Evolutionary conservation across 2,888 invertebrate genomes (phyloP).

Genomic region (Acleris literana): DNA sequence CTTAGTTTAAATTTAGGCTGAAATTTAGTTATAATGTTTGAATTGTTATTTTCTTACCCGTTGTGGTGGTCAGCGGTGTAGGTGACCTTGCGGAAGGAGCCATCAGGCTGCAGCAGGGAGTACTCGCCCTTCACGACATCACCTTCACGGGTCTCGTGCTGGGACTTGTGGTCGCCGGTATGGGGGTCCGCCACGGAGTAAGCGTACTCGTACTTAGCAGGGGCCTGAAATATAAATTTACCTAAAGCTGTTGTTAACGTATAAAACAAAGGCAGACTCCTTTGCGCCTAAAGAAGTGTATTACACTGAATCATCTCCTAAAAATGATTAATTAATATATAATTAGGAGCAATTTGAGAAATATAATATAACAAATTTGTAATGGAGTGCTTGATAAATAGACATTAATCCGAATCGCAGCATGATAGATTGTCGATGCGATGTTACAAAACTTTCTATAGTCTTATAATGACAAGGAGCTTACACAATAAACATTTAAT

Average conservation of each 20-base stretch:
- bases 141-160: slow-evolving; percentile 75
- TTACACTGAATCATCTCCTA: not conserved
- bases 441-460: slow-evolving; percentile 66
- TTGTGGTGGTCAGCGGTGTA: slow-evolving; percentile 82
- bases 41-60: slow-evolving; percentile 62
- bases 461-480: slow-evolving; percentile 64
- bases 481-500: slow-evolving; percentile 77
- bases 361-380: slow-evolving; percentile 42
- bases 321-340: slow-evolving; percentile 16
- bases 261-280: no score
- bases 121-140: slow-evolving; percentile 80
- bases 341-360: slow-evolving; percentile 19
- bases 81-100: slow-evolving; percentile 80
- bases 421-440: slow-evolving; percentile 64
- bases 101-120: slow-evolving; percentile 81
- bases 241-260: no score
- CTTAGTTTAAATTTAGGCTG: not conserved
- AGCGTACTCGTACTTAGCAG: slow-evolving; percentile 83
- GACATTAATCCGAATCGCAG: slow-evolving; percentile 57
- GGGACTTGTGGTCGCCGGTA: slow-evolving; percentile 83
- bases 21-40: not conserved
- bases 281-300: not conserved
- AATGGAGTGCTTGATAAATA: slow-evolving; percentile 71
- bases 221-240: slow-evolving; percentile 56
- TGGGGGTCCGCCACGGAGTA: slow-evolving; percentile 84